Conservation (phyloP, 1,140 invertebrate genomes). For the Papilio aristodemus region DNA sequence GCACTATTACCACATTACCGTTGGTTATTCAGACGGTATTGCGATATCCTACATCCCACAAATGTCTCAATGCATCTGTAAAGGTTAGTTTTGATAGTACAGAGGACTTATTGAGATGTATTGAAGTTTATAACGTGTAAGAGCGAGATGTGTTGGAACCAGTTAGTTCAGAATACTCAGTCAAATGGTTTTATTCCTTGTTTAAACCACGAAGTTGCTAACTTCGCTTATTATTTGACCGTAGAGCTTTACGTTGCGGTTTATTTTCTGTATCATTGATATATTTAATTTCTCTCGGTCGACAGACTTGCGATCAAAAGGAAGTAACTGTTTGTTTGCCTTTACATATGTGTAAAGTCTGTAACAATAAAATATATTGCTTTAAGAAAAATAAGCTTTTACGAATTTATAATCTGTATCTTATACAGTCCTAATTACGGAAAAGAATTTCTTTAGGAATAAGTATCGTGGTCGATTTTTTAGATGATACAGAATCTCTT, state of each 20-base stretch:
- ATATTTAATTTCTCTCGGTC: neutral
- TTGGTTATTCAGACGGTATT: constrained; percentile 58
- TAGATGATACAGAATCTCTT: no score
- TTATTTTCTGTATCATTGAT: constrained; percentile 10
- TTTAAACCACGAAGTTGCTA: constrained; percentile 39
- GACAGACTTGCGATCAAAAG: neutral
- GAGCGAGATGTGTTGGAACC: constrained; percentile 19
- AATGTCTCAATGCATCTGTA: constrained; percentile 42
- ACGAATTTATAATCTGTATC: no score
- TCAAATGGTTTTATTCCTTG: constrained; percentile 45
- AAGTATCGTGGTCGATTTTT: no score
- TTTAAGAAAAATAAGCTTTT: no score
- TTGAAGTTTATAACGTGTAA: neutral
- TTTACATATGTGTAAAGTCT: neutral
- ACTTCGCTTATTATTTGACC: constrained; percentile 3
- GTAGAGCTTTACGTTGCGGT: neutral
- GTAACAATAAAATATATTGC: no score
- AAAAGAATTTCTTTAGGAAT: neutral
- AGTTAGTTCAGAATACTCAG: constrained; percentile 36
- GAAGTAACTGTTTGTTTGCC: neutral
- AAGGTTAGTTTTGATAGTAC: neutral
- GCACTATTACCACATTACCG: constrained; percentile 52
- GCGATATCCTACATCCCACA: constrained; percentile 57
- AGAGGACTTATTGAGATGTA: neutral
- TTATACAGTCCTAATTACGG: constrained; percentile 4